phyloP scores from a whole-genome alignment of 2,888 invertebrate genomes.

The Caenorhabditis drosophilae region DNA sequence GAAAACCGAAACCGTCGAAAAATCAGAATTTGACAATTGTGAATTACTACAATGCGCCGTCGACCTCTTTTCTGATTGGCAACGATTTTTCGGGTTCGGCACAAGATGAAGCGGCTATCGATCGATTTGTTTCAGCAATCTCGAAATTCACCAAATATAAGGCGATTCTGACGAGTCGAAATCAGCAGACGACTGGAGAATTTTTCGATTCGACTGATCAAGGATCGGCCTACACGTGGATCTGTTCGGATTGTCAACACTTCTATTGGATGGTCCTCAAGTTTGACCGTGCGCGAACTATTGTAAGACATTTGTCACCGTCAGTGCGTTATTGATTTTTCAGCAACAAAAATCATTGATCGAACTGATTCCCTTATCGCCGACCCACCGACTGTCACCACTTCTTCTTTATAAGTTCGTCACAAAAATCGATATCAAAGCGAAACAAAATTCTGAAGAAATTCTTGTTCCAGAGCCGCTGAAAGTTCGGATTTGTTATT shows the following conservation, averaged over 20 bases:
- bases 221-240: constrained; percentile 29
- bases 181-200: constrained; percentile 28
- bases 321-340: no score
- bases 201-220: constrained; percentile 21
- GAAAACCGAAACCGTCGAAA: constrained; percentile 6
- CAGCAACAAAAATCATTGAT: constrained; percentile 17
- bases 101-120: no score
- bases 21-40: constrained; percentile 13
- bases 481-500: constrained; percentile 1
- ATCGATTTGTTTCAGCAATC: no score
- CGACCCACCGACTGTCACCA: constrained; percentile 13
- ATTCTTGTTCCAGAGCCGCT: no score
- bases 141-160: constrained; percentile 26
- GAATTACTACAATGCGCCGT: constrained; percentile 16
- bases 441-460: no score
- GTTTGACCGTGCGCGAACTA: constrained; percentile 18
- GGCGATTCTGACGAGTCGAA: constrained; percentile 19
- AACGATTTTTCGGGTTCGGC: constrained; percentile 24
- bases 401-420: constrained; percentile 23
- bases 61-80: constrained; percentile 24
- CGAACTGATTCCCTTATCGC: constrained; percentile 18
- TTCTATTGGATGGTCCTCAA: constrained; percentile 28
- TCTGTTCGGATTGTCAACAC: constrained; percentile 23
- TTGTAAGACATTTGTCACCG: no score
- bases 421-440: no score